A percentile compares a stretch with the other conserved stretches of the same genome.
Conservation (phyloP, 2,113 vertebrate genomes). For the Nestor notabilis region DNA sequence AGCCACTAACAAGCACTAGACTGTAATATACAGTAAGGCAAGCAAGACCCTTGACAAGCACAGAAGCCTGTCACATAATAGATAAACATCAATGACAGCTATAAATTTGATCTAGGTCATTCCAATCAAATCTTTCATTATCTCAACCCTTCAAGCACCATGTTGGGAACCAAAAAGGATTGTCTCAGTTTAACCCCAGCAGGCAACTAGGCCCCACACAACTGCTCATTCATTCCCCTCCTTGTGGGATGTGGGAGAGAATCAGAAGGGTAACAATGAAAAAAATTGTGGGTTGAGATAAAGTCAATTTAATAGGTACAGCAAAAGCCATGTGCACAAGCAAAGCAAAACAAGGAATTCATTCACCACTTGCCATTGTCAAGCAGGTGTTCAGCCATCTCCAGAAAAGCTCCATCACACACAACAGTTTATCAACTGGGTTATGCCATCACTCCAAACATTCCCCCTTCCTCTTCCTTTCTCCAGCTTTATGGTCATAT, state of each 20-base stretch:
- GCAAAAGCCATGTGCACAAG: background rate
- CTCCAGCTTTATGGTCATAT: no score
- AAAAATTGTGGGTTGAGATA: background rate
- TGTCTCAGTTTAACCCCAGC: background rate
- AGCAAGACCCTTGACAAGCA: background rate
- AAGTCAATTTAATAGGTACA: background rate
- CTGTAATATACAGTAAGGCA: background rate
- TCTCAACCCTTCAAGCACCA: background rate
- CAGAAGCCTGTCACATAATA: background rate
- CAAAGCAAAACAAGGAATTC: background rate
- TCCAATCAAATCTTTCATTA: background rate
- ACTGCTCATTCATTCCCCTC: no score
- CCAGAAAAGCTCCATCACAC: background rate
- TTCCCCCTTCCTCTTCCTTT: background rate
- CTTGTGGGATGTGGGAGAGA: no score
- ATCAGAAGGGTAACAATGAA: background rate
- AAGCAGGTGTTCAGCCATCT: background rate
- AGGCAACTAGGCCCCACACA: background rate
- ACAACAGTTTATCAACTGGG: background rate
- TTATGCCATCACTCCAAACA: background rate
- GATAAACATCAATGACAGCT: background rate
- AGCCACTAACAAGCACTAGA: background rate
- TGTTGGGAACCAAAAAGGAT: background rate
- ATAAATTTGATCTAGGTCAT: background rate
- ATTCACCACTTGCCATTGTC: background rate